Conservation (phyloP, 2,888 invertebrate genomes). For the Busseola fusca region DNA sequence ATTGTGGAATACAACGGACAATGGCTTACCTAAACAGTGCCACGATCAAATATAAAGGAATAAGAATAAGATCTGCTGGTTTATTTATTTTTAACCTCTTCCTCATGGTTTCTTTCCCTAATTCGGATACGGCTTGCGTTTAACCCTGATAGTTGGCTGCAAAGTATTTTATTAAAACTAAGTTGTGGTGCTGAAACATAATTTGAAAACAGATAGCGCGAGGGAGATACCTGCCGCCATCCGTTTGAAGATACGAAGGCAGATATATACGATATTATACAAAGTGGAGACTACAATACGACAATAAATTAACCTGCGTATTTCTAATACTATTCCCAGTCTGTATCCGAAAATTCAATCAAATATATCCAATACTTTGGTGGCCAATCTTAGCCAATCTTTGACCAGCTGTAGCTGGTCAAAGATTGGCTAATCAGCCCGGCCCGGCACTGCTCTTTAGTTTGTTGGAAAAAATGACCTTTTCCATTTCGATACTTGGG, state of each 20-base stretch:
- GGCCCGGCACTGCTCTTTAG: too few relatives aligned
- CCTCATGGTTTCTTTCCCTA: neutral
- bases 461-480: too few relatives aligned
- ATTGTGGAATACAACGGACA: neutral
- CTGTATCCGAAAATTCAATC: too few relatives aligned
- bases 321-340: too few relatives aligned
- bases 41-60: neutral
- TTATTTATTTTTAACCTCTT: neutral
- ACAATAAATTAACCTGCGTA: too few relatives aligned
- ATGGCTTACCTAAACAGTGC: neutral
- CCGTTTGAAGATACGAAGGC: neutral
- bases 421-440: too few relatives aligned
- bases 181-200: constrained; percentile 10
- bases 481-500: too few relatives aligned
- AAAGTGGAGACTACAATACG: too few relatives aligned
- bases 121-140: neutral
- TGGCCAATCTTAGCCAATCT: too few relatives aligned
- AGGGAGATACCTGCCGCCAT: neutral
- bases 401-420: too few relatives aligned
- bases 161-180: constrained; percentile 24
- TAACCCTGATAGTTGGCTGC: constrained; percentile 5
- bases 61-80: neutral
- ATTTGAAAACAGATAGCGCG: constrained; percentile 6
- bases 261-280: neutral
- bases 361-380: too few relatives aligned